These are phyloP conservation scores for Poecile atricapillus DNA, from an alignment of 2,113 vertebrate genomes.

Conservation along the genomic window DNA sequence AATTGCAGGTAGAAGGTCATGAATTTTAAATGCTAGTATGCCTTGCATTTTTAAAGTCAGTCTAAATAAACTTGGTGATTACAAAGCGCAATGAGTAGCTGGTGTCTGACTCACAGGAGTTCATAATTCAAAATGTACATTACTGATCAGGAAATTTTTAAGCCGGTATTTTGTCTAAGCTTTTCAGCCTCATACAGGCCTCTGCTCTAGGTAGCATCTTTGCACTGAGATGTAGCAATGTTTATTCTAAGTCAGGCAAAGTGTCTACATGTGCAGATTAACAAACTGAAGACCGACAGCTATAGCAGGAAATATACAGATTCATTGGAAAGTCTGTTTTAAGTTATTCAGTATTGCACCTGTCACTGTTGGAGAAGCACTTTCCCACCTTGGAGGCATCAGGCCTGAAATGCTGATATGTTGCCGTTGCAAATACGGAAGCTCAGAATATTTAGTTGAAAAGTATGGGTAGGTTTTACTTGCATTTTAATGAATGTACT, in stretches of 20 bases:
- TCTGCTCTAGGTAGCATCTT: not conserved
- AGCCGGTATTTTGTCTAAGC: not conserved
- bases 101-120: not conserved
- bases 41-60: not conserved
- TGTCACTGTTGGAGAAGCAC: not conserved
- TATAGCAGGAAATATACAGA: not conserved
- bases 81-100: not conserved
- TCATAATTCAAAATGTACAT: not conserved
- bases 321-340: not conserved
- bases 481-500: not conserved
- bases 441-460: not conserved
- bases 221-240: not conserved
- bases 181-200: not conserved
- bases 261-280: not conserved
- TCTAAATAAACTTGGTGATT: not conserved
- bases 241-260: not conserved
- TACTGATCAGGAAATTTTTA: not conserved
- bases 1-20: not conserved
- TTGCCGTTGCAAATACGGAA: not conserved
- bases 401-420: not conserved
- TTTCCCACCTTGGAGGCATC: not conserved
- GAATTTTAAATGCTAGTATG: not conserved
- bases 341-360: not conserved
- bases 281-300: not conserved
- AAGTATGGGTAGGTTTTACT: not conserved